Evolutionary conservation across 2,797 vertebrate species (phyloP), one percentile per base, ranked within the genome.

Genomic region (Fistularia commersonii): DNA sequence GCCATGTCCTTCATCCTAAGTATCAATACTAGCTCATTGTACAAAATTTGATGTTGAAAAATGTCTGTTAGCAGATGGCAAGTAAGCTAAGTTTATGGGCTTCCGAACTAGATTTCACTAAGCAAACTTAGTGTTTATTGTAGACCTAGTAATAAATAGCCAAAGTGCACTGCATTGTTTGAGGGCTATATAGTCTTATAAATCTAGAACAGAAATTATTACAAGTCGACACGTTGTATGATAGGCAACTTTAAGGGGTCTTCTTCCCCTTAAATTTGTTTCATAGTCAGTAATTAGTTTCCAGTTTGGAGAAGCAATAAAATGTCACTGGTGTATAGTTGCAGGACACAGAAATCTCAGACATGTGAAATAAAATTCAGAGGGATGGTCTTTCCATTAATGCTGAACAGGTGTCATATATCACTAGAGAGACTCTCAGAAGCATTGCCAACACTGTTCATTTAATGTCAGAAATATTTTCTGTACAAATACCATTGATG

Each of bases 1-100:
- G 92, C 94, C 93, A 96, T 97, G 84, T 96, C 95, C 89, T 97
- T 94, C 0, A 95, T 94, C 61, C 95, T 95, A 23, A 23, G 4
- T 23, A 23, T 23, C 23, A 23, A 23, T 23, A 23, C 4, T 23
- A 23, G 23, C 23, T 23, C 23, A 23, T 23, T 23, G 23, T 23
- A 23, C 2, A 23, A 23, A 4, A n/a, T n/a, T n/a, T n/a, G n/a
- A n/a, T n/a, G n/a, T n/a, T n/a, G n/a, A n/a, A n/a, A n/a, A n/a
- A n/a, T n/a, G n/a, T n/a, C n/a, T n/a, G n/a, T n/a, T n/a, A 35
- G 8, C 34, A 35, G 34, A 35, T 35, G 34, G 34, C 6, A 35
- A 8, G 6, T 6, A 6, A 8, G 6, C 9, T 36, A 8, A 36
- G 7, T 36, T 36, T 1, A 36, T 36, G 35, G 35, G 2, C 9